phyloP scores from a whole-genome alignment of 2,113 vertebrate species.

The Notechis scutatus region DNA sequence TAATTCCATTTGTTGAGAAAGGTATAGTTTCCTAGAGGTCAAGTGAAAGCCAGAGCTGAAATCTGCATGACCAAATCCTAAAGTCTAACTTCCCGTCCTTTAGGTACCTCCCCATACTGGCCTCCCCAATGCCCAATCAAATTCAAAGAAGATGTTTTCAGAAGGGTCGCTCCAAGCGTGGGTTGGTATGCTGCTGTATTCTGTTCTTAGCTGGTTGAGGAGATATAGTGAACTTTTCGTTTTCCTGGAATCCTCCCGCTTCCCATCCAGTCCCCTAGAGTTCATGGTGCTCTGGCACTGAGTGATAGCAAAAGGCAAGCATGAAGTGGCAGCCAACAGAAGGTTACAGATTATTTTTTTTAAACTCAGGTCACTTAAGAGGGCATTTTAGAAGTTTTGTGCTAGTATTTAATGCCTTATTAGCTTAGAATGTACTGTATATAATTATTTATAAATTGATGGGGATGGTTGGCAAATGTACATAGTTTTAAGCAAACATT shows the following conservation, averaged over 20 bases:
- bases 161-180: background rate
- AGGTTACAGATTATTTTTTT: background rate
- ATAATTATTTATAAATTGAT: background rate
- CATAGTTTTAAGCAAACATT: background rate
- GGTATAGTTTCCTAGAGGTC: background rate
- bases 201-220: background rate
- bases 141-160: background rate
- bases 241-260: too few relatives aligned
- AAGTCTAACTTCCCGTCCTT: background rate
- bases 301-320: too few relatives aligned
- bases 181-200: background rate
- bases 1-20: background rate
- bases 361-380: background rate
- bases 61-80: background rate
- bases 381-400: background rate
- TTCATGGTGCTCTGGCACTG: too few relatives aligned
- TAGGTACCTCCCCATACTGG: background rate
- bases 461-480: background rate
- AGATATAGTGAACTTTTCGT: background rate
- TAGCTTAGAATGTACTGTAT: background rate
- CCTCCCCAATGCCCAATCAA: background rate
- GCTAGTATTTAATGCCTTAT: background rate
- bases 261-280: too few relatives aligned
- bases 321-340: too few relatives aligned
- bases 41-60: background rate